A percentile compares a stretch with the other conserved stretches of the same genome.
Conservation (phyloP, 2,888 invertebrate genomes). For the Epinotia brunnichana region DNA sequence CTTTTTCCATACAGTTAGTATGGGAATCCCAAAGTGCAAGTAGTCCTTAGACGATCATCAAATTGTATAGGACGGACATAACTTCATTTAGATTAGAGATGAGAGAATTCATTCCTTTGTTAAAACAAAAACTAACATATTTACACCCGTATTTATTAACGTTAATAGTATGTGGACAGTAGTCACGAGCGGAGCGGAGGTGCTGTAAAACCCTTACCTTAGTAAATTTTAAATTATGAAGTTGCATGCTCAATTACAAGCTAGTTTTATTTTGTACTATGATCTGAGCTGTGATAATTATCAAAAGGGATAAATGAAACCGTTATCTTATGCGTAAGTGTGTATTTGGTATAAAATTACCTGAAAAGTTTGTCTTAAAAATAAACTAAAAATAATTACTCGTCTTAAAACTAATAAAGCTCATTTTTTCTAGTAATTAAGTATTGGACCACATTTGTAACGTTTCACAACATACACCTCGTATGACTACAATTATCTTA, state of each 20-base stretch:
- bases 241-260: slow-evolving; percentile 65
- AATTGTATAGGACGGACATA: too few species aligned
- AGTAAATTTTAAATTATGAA: too few species aligned
- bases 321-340: slow-evolving; percentile 53
- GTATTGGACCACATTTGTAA: slow-evolving; percentile 52
- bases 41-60: too few species aligned
- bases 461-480: slow-evolving; percentile 29
- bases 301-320: slow-evolving; percentile 45
- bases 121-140: too few species aligned
- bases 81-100: too few species aligned
- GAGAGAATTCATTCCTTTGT: too few species aligned
- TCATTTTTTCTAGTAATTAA: slow-evolving; percentile 62
- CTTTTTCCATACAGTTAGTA: too few species aligned
- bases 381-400: slow-evolving; percentile 57
- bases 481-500: slow-evolving; percentile 7
- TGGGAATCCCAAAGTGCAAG: too few species aligned
- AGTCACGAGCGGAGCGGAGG: too few species aligned
- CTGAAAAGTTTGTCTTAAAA: slow-evolving; percentile 64
- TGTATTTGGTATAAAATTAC: slow-evolving; percentile 82
- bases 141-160: too few species aligned
- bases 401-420: slow-evolving; percentile 69
- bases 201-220: too few species aligned
- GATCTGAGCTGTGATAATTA: neutral
- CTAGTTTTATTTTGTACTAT: slow-evolving; percentile 42
- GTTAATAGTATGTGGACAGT: too few species aligned